Percentiles rank a stretch among this genome's conserved stretches.
These are phyloP conservation scores for Lutraria lutraria DNA, from an alignment of 2,888 invertebrate genomes.

Conservation along the genomic window DNA sequence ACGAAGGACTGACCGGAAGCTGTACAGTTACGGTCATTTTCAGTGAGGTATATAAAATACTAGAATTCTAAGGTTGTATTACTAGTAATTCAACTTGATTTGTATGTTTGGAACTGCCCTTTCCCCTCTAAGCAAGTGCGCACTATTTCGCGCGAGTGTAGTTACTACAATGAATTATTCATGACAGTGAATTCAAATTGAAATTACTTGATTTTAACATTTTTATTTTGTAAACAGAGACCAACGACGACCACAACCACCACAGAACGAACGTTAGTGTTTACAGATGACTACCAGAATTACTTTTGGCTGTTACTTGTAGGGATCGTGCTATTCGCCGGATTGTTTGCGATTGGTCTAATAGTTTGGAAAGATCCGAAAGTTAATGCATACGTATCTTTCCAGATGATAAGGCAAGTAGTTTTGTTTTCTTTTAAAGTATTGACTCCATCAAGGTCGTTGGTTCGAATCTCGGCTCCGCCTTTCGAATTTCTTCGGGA, in stretches of 20 bases:
- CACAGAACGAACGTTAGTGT: constrained; percentile 49
- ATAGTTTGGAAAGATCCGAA: constrained; percentile 61
- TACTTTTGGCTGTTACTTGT: constrained; percentile 52
- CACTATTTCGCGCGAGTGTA: too few relatives aligned
- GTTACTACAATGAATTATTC: background rate
- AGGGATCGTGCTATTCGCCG: constrained; percentile 23
- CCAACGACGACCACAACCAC: constrained; percentile 52
- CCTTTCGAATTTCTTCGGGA: too few relatives aligned
- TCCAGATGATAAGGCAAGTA: constrained; percentile 52
- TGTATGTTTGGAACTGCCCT: too few relatives aligned
- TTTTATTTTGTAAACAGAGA: constrained; percentile 26
- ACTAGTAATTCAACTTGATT: too few relatives aligned
- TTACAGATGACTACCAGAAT: constrained; percentile 56
- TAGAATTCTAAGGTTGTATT: background rate
- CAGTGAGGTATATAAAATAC: constrained; percentile 41
- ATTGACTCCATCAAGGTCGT: too few relatives aligned
- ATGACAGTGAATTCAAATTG: background rate
- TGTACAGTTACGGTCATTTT: constrained; percentile 60
- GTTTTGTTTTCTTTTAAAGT: background rate
- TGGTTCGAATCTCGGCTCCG: too few relatives aligned
- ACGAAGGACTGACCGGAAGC: constrained; percentile 37
- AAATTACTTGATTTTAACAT: background rate
- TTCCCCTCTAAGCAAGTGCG: too few relatives aligned
- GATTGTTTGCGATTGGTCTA: constrained; percentile 36
- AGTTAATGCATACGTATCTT: constrained; percentile 46